These are phyloP conservation scores for Coregonus suidteri DNA, from an alignment of 2,797 vertebrate genomes.

Conservation along the genomic window DNA sequence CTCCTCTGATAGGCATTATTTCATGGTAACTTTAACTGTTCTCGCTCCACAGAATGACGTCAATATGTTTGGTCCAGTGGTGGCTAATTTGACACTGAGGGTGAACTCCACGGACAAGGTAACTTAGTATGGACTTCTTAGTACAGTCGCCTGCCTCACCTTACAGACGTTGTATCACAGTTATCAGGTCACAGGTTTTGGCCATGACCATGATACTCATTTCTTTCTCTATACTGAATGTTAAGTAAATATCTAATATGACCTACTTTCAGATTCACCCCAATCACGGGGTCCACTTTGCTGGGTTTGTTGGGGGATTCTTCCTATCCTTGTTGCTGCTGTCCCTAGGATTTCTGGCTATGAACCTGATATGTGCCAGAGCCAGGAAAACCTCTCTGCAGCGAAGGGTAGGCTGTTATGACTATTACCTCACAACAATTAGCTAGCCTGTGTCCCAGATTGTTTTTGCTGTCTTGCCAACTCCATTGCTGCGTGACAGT, in stretches of 20 bases:
- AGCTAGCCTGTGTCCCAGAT: not conserved
- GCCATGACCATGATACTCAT: conserved; percentile 11
- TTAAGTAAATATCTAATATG: not conserved
- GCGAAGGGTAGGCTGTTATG: conserved; percentile 56
- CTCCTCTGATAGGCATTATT: not conserved
- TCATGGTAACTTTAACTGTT: not conserved
- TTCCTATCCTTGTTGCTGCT: conserved; percentile 75
- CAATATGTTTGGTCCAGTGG: conserved; percentile 73
- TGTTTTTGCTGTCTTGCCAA: too few relatives aligned
- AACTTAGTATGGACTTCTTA: not conserved
- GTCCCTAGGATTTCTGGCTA: conserved; percentile 63
- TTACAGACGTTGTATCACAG: not conserved
- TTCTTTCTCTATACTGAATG: not conserved
- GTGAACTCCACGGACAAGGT: conserved; percentile 74
- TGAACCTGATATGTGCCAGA: conserved; percentile 60
- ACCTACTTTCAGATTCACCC: conserved; percentile 68
- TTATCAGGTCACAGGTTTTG: not conserved
- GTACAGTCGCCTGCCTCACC: not conserved
- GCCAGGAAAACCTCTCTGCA: conserved; percentile 62
- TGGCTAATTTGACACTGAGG: conserved; percentile 73
- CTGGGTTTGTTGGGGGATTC: conserved; percentile 82
- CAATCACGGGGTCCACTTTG: conserved; percentile 80
- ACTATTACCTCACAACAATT: not conserved
- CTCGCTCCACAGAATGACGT: conserved; percentile 71
- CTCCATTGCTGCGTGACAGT: too few relatives aligned